Evolutionary conservation across 2,113 vertebrate genomes (phyloP), one percentile per base, ranked within the genome.

Genomic region (Prochilodus magdalenae): DNA sequence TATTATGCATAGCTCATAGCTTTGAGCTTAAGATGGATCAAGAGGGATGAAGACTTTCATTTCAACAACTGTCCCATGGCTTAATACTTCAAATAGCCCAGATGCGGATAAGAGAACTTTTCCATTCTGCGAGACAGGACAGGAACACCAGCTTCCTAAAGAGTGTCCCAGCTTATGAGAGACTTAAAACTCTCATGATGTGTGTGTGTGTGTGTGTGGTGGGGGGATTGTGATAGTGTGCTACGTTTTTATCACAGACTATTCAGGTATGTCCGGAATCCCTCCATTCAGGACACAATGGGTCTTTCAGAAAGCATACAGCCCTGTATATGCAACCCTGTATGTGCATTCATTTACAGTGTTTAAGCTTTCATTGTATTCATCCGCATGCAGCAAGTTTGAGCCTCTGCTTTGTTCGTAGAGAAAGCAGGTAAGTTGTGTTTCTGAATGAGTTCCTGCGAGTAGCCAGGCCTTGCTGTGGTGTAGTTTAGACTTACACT

Each of bases 231-330:
- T 72, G 49, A 51, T 27, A 75, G 53, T 15, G 26, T 47, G 18
- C 36, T n/a, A 4, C 40, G 44, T 72, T 60, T 72, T 80, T 72
- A 80, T 72, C 67, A 62, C 67, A 2, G 36, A 62, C 53, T 72
- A 49, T 62, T 55, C 55, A 24, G 67, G 77, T 80, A 80, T 80
- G 67, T 72, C 67, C 12, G 57, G 67, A 72, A 80, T 80, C 20
- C 55, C 26, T 72, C 67, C 18, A 62, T 80, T 72, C 5, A 62
- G 70, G 40, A 72, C 62, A 80, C 30, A 71, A 60, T 70, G 55
- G 55, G 12, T 72, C 26, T 80, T 80, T 80, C 16, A 80, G 53
- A 72, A 60, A 69, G 29, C 57, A 49, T n/a, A n/a, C n/a, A n/a
- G n/a, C n/a, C n/a, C 26, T 12, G 77, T n/a, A 62, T 49, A n/a